Base-by-base conservation (phyloP, 2,888 invertebrate genomes). In the Melanargia galathea region DNA sequence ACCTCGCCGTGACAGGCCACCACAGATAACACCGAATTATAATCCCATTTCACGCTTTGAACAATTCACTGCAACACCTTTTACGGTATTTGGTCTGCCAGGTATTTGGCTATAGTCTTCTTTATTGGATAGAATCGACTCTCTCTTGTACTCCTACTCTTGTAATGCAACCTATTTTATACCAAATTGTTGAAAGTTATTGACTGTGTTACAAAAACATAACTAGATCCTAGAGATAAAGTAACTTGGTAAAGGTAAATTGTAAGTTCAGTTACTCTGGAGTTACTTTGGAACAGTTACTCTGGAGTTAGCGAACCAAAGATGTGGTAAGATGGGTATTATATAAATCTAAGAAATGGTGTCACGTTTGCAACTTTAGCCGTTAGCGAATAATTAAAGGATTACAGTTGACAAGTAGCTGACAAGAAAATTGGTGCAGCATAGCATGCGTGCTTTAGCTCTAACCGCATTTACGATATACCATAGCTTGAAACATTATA, bases 21-120 rank as follows among this genome's bases (percentile, higher is more conserved):
- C 71, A 66, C 65, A 76, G 83, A 84, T 83, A 82, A 77, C 71
- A 70, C 75, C 74, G 67, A 80, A 80, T 79, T 74, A 77, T 78
- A 78, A 70, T 74, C 70, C 70, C 73, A 76, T 80, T 84, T 82
- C 79, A 82, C 80, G 80, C 79, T 78, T 78, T 70, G 65, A 69
- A 62, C 72, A 77, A 81, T 80, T 80, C 76, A 65, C 54, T 55
- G 45, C 63, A 70, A 67, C 73, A 70, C 76, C 78, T 73, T 74
- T 73, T 76, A 73, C 68, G 75, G 74, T 40, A 18, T 40, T 10
- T 38, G 38, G 22, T 58, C 16, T 38, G 13, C 38, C 6, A 38
- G 38, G 13, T 38, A 2, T 38, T 38, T 16, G 10, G 33, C 22
- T 52, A 45, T n/a, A 52, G 43, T 20, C 11, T 52, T 45, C 52